A percentile compares a stretch with the other conserved stretches of the same genome.
These are phyloP conservation scores for Calliphora vicina DNA, from an alignment of 1,140 invertebrate genomes.

Conservation along the genomic window DNA sequence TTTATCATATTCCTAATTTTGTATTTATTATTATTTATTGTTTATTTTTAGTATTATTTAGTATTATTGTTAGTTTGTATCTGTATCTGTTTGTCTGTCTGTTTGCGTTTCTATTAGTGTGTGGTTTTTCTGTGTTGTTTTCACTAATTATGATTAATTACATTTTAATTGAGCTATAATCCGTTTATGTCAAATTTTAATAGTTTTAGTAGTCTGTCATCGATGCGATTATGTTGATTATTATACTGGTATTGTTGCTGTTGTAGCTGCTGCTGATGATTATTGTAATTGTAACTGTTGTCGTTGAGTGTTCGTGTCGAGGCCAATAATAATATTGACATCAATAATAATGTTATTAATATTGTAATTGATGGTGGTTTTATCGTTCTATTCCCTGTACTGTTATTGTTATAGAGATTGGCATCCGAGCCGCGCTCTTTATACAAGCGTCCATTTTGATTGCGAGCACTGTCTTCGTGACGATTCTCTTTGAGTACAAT, in stretches of 20 bases:
- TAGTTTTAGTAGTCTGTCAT: constrained; percentile 18
- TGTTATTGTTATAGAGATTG: constrained; percentile 38
- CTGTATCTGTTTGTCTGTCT: not conserved
- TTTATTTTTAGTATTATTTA: not conserved
- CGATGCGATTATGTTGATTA: not conserved
- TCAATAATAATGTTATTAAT: constrained; percentile 42
- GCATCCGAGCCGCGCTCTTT: constrained; percentile 54
- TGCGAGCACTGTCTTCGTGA: constrained; percentile 58
- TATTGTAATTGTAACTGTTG: not conserved
- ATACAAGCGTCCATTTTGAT: constrained; percentile 61
- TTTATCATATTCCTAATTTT: not conserved
- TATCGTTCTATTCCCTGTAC: constrained; percentile 34
- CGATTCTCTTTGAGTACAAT: constrained; percentile 56
- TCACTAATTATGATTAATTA: constrained; percentile 30
- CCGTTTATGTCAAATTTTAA: constrained; percentile 12
- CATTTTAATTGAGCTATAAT: constrained; percentile 32
- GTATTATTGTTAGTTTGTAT: not conserved
- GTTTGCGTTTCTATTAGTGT: too few relatives aligned
- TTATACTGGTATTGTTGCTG: not conserved
- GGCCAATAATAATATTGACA: constrained; percentile 22
- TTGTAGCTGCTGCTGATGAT: constrained; percentile 9
- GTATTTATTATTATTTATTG: not conserved
- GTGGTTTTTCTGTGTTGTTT: not conserved
- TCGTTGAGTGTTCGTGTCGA: constrained; percentile 27
- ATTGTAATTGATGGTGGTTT: constrained; percentile 51